Base-by-base conservation (phyloP, 2,888 invertebrate species). In the Tipula confusa region DNA sequence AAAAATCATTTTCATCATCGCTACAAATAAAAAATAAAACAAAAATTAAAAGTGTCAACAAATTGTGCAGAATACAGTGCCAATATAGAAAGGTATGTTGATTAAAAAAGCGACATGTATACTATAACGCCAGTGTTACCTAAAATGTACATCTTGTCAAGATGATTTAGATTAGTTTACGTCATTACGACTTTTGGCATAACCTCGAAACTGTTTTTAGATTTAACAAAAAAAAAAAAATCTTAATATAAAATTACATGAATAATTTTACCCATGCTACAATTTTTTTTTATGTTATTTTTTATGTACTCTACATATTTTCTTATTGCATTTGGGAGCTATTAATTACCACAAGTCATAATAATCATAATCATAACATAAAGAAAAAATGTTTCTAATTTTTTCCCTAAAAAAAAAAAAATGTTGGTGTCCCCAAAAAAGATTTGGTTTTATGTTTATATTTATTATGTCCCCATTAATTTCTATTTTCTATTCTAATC, bases 241-340 rank as follows among this genome's bases (percentile, higher is more conserved):
- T 24, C 9, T 24, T 24, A 64, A 64, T 64, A 24, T 24, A 64
- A 64, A 64, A 24, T 64, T 64, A 64, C 9, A 64, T 64, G 64
- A 64, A 7, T 64, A 64, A 64, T 64, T 64, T 64, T 64, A 24
- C 64, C 64, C 64, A 64, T 24, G 64, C 64, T 64, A 24, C 24
- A 64, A 64, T 15, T 43, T 15, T 43, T 33, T 43, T 43, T 43
- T 43, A 43, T 15, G 43, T 6, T 43, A 9, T 43, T 15, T 15
- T 15, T 15, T 24, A 11, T 24, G 24, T 48, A 43, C 43, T 43
- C 18, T 64, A 64, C 24, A 64, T 24, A 64, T 24, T 64, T 64
- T 64, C 64, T 64, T 64, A 64, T 64, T 64, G 64, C 64, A 64
- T 64, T 64, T 64, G 64, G 64, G 64, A 64, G 64, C 64, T 64